Base-by-base conservation (phyloP, 1,140 invertebrate genomes). In the Drosophila guanche region DNA sequence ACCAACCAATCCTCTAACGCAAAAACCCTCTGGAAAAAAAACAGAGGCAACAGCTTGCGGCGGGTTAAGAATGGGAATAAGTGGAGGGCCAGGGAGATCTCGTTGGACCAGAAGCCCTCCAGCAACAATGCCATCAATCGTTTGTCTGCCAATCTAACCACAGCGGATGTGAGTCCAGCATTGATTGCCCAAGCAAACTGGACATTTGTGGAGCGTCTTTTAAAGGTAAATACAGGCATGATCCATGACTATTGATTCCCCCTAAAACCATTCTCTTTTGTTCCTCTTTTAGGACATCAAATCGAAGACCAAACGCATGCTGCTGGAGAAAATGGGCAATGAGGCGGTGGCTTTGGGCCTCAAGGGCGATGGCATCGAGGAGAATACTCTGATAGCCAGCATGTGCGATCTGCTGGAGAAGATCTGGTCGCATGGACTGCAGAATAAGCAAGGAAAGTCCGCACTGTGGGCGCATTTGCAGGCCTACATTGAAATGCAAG, bases 131-230 rank as follows among this genome's bases (percentile, higher is more conserved):
- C 85, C 29, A 53, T 91, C 42, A 91, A 91, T 73, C 67, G 90
- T 4, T 66, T 90, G 2, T 91, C 90, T 25, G 90, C 90, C 1
- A 91, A 91, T 71, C 46, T 91, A 7, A 84, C 89, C 16, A 90
- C 88, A 23, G 76, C 89, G 12, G 90, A 91, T 52, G 79, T 91
- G 22, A 91, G 90, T 80, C 90, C 90, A 3, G 89, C 96, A 4
- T 92, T 96, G n/a, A 96, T 98, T 76, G 97, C 97, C n/a, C 97
- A 99, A 92, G 97, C 97, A 12, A 99, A 99, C 92, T 98, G 97
- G 96, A 97, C 97, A 42, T 99, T 99, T 93, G 98, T 99, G 16
- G 97, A 99, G 90, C 98, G 98, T 88, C 93, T 99, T 68, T 93
- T 99, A 12, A 98, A 98, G 94, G 97, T 98, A 93, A 53, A 14